A percentile compares a stretch with the other conserved stretches of the same genome.
These are phyloP conservation scores for Lophura nycthemera DNA, from an alignment of 2,113 vertebrate species.

Conservation along the genomic window DNA sequence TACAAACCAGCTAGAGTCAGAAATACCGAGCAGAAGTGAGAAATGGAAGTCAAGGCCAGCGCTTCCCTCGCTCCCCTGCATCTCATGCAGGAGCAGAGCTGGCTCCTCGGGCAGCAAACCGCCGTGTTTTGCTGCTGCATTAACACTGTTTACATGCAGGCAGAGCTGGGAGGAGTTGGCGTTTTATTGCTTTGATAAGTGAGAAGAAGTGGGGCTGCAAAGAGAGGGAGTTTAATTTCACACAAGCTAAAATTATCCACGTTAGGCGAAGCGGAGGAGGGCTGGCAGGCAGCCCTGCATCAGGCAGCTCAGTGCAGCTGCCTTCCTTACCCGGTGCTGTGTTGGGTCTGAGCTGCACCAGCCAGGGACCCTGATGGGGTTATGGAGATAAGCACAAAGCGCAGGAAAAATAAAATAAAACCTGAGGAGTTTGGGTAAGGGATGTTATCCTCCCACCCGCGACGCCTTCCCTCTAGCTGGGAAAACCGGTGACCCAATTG, in stretches of 20 bases:
- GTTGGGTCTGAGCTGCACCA: rapidly evolving
- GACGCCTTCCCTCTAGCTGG: background rate
- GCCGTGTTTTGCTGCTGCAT: background rate
- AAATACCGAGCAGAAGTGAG: background rate
- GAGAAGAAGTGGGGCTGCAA: background rate
- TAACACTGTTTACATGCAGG: background rate
- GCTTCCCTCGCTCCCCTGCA: background rate
- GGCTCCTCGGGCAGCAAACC: background rate
- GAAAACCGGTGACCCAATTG: slow-evolving; percentile 44
- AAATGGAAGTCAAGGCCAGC: background rate
- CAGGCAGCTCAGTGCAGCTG: rapidly evolving
- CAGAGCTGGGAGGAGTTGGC: background rate
- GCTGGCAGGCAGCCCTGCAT: rapidly evolving
- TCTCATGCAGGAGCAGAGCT: rapidly evolving
- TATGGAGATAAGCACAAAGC: background rate
- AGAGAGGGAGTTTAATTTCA: background rate
- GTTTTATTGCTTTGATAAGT: background rate
- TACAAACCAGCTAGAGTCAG: slow-evolving; percentile 44
- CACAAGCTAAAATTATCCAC: background rate
- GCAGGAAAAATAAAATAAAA: background rate
- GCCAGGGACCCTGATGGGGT: rapidly evolving
- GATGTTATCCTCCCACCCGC: background rate
- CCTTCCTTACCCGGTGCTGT: background rate
- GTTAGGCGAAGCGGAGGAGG: background rate
- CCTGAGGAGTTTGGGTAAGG: background rate